Conservation (phyloP, 2,888 invertebrate genomes). For the Ramazzottius varieornatus region DNA sequence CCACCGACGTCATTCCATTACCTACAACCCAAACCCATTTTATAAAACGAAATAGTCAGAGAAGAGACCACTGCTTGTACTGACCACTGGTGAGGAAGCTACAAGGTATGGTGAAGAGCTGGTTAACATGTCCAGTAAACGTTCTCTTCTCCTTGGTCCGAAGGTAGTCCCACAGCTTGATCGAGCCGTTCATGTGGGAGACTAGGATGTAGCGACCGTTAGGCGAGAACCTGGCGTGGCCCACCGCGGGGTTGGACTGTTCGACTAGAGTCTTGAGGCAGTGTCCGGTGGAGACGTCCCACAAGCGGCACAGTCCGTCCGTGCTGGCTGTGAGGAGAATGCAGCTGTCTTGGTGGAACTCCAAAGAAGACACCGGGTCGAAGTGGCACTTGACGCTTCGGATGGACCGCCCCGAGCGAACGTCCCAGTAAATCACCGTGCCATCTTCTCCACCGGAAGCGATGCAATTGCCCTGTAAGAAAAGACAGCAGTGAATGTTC, state of each 20-base stretch:
- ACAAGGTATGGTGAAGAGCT: background rate
- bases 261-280: background rate
- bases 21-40: too few species aligned
- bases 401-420: background rate
- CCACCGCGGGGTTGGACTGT: background rate
- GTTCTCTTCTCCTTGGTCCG: background rate
- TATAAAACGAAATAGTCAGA: too few species aligned
- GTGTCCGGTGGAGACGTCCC: background rate
- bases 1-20: background rate
- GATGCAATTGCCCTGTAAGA: background rate
- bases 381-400: background rate
- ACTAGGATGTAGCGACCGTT: background rate
- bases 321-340: background rate
- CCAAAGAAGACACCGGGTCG: background rate
- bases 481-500: too few species aligned
- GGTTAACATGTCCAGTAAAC: background rate
- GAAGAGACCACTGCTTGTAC: too few species aligned
- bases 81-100: background rate
- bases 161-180: background rate
- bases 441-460: background rate
- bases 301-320: background rate
- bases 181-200: background rate
- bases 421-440: background rate
- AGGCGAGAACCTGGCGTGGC: background rate
- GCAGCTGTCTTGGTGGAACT: background rate